A percentile compares a stretch with the other conserved stretches of the same genome.
Conservation (phyloP, 1,140 invertebrate species). For the Samia ricini region DNA sequence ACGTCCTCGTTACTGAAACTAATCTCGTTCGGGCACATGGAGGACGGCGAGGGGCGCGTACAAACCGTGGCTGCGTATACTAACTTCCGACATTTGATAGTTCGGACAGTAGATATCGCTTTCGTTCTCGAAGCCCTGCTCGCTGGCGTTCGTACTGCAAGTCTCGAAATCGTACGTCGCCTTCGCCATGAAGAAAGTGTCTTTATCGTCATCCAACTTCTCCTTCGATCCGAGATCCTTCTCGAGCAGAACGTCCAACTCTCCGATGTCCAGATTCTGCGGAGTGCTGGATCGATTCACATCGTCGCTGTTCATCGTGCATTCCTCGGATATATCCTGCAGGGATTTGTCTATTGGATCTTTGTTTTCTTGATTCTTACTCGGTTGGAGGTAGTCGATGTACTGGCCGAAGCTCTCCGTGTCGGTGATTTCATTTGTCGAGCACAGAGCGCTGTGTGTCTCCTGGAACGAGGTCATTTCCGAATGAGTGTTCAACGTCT, state of each 20-base stretch:
- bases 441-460: conserved; percentile 73
- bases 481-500: conserved; percentile 73
- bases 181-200: conserved; percentile 65
- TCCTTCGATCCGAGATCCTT: conserved; percentile 49
- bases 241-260: conserved; percentile 51
- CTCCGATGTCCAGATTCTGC: conserved; percentile 38
- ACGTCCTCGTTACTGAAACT: conserved; percentile 74
- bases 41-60: conserved; percentile 78
- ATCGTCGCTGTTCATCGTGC: conserved; percentile 65
- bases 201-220: conserved; percentile 60
- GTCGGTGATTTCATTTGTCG: conserved; percentile 73
- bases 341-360: conserved; percentile 56
- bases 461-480: conserved; percentile 74
- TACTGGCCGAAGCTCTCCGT: conserved; percentile 75
- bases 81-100: conserved; percentile 81
- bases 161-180: conserved; percentile 75
- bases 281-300: conserved; percentile 53
- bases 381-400: conserved; percentile 66
- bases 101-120: conserved; percentile 79
- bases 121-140: conserved; percentile 75
- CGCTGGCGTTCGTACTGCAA: conserved; percentile 72
- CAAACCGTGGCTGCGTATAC: conserved; percentile 79
- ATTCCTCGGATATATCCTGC: conserved; percentile 68
- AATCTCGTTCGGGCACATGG: conserved; percentile 75
- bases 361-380: conserved; percentile 46